Percentiles rank a stretch among this genome's conserved stretches.
Evolutionary conservation across 1,140 invertebrate genomes (phyloP).

Genomic region (Lerema accius): DNA sequence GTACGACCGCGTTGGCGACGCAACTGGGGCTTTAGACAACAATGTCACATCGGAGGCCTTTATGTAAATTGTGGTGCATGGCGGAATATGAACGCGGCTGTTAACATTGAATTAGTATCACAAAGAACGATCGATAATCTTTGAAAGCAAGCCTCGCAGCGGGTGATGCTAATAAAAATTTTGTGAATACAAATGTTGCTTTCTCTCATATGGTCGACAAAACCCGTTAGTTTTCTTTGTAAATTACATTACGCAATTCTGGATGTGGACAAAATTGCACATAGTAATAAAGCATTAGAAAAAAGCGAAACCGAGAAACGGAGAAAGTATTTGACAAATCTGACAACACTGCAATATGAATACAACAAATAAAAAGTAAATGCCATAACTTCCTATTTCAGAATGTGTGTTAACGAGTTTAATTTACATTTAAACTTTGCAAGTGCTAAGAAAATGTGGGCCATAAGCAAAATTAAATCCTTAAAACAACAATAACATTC

Average conservation of each 20-base stretch:
- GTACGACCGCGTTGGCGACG: slow-evolving; percentile 45
- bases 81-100: slow-evolving; percentile 20
- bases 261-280: slow-evolving; percentile 64
- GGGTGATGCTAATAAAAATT: slow-evolving; percentile 46
- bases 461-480: not conserved
- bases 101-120: slow-evolving; percentile 23
- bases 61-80: slow-evolving; percentile 34
- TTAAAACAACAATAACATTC: slow-evolving; percentile 16
- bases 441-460: not conserved
- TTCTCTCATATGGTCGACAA: slow-evolving; percentile 62
- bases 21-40: slow-evolving; percentile 29
- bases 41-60: slow-evolving; percentile 38
- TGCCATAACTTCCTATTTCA: not conserved
- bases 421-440: slow-evolving; percentile 8
- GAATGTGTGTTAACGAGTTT: slow-evolving; percentile 1
- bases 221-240: slow-evolving; percentile 60
- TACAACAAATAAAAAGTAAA: slow-evolving; percentile 29
- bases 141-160: slow-evolving; percentile 43
- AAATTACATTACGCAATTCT: slow-evolving; percentile 60
- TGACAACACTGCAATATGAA: slow-evolving; percentile 36
- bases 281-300: slow-evolving; percentile 48
- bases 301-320: slow-evolving; percentile 52
- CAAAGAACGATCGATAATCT: slow-evolving; percentile 24
- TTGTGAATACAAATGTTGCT: slow-evolving; percentile 46
- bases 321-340: slow-evolving; percentile 55